phyloP scores from a whole-genome alignment of 1,140 invertebrate genomes.

The Temnothorax longispinosus region DNA sequence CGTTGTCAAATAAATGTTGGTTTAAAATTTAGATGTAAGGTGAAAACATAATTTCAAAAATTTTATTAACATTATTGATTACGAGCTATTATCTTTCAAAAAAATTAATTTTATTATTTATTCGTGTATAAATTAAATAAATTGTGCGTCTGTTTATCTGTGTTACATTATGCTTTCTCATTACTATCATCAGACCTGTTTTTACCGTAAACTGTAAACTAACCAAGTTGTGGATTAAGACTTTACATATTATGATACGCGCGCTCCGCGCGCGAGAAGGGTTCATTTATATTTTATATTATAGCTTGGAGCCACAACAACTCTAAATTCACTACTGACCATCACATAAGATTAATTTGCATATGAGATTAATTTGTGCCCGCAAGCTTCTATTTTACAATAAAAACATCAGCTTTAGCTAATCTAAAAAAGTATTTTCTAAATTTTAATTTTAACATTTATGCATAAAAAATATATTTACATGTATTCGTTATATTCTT shows the following conservation, averaged over 20 bases:
- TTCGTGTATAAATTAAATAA: not conserved
- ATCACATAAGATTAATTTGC: not conserved
- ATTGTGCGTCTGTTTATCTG: not conserved
- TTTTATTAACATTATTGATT: not conserved
- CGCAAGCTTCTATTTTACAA: not conserved
- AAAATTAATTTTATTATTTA: not conserved
- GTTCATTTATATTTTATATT: conserved; percentile 5
- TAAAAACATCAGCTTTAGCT: not conserved
- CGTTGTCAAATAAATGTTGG: not conserved
- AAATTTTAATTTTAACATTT: conserved; percentile 5
- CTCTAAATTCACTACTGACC: not conserved
- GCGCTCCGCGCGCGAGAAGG: not conserved
- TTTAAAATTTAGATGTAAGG: not conserved
- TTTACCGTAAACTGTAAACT: not conserved
- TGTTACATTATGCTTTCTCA: not conserved
- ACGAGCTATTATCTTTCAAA: not conserved
- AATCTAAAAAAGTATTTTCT: not conserved
- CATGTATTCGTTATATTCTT: not conserved
- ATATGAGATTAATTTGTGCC: not conserved
- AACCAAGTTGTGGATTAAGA: not conserved
- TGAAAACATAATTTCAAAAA: not conserved
- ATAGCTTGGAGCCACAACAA: not conserved
- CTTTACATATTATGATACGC: not conserved
- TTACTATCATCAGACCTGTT: not conserved
- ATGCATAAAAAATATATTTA: not conserved